Base-by-base conservation (phyloP, 1,140 invertebrate genomes). In the Drosophila eugracilis region DNA sequence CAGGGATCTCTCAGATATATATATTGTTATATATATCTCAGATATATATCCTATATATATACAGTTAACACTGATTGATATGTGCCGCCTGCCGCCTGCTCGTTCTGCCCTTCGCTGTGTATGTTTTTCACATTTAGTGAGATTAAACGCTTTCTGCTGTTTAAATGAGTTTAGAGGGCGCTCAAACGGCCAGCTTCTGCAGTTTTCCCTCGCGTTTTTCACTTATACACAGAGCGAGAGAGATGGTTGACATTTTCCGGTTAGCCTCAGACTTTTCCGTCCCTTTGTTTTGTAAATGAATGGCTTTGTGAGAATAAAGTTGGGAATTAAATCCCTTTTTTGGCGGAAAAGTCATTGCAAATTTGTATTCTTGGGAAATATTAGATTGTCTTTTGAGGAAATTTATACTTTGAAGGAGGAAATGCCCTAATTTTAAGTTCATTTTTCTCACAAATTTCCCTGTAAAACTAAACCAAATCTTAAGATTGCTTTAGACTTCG, bases 111-210 rank as follows among this genome's bases (percentile, higher is more conserved):
- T 9, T n/a, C n/a, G n/a, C n/a, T 41, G 28, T 54, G 59, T 62
- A 34, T 45, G 60, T 75, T 58, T 41, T 59, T 60, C 45, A 71
- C 70, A 62, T 80, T 86, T 86, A 58, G 47, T 54, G 36, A 65
- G 74, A 85, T 85, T 86, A 81, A 86, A 81, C 59, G 81, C 67
- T 81, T 86, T 77, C 67, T 70, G 63, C 53, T 80, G 73, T 77
- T 86, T 80, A 80, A 85, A 85, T 85, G 81, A 70, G 72, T 86
- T 86, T 59, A 75, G 48, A 73, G 60, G 67, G 21, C 19, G 22
- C 10, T 4, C 24, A 21, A 19, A 24, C 39, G 45, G 17, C 42
- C 55, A 69, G 70, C 75, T 63, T 47, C 47, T 65, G 42, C 34
- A 57, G 10, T 55, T 66, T 34, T 44, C 19, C 39, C 24, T 45